Evolutionary conservation across 1,140 invertebrate genomes (phyloP).

Genomic region (Diprion similis): DNA sequence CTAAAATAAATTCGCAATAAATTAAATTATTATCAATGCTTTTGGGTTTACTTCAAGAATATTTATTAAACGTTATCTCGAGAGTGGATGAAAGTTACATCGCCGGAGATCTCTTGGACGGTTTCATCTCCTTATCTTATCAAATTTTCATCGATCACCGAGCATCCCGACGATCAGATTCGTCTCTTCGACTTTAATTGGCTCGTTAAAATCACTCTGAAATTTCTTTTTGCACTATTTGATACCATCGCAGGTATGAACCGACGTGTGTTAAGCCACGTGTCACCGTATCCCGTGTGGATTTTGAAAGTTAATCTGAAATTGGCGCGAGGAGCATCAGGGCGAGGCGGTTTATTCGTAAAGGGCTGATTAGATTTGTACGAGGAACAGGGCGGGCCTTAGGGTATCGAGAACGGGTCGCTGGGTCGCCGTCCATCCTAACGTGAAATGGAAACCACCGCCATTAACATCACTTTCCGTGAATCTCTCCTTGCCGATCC

Average conservation of each 20-base stretch:
- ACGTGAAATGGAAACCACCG: constrained; percentile 4
- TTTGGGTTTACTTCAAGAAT: too few relatives aligned
- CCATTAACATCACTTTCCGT: too few relatives aligned
- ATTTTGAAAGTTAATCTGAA: neutral
- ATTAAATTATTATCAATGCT: too few relatives aligned
- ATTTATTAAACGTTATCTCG: too few relatives aligned
- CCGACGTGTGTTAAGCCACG: neutral
- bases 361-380: constrained; percentile 4
- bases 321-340: neutral
- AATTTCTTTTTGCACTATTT: neutral
- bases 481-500: neutral
- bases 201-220: neutral
- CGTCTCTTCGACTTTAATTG: too few relatives aligned
- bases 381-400: neutral
- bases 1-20: too few relatives aligned
- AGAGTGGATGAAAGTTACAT: too few relatives aligned
- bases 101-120: too few relatives aligned
- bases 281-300: neutral
- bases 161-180: too few relatives aligned
- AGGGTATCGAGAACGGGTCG: neutral
- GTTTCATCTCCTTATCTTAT: too few relatives aligned
- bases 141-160: too few relatives aligned
- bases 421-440: constrained; percentile 1
- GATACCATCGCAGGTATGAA: neutral
- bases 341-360: neutral